These are phyloP conservation scores for Peromyscus leucopus DNA, from an alignment of 2,113 vertebrate genomes.

Conservation along the genomic window DNA sequence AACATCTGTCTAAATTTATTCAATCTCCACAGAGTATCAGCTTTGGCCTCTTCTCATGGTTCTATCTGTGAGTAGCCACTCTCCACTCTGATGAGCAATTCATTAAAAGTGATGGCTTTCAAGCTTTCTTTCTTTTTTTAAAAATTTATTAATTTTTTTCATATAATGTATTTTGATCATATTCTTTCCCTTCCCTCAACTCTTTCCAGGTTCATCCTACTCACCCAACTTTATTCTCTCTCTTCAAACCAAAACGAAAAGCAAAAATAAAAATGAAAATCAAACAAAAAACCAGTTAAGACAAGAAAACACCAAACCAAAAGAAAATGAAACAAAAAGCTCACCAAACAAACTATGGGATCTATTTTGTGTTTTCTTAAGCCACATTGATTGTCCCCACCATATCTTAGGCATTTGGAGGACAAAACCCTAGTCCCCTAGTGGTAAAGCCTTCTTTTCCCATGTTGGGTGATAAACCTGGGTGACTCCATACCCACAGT, in stretches of 20 bases:
- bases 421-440: background rate
- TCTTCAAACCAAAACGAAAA: background rate
- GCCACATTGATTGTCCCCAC: background rate
- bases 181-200: background rate
- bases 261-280: background rate
- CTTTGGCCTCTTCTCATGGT: background rate
- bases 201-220: background rate
- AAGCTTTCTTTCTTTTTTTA: background rate
- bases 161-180: background rate
- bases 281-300: background rate
- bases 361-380: background rate
- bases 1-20: background rate
- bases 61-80: background rate
- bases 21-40: background rate
- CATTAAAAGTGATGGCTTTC: conserved; percentile 15
- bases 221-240: background rate
- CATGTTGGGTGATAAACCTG: background rate
- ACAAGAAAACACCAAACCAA: background rate
- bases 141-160: background rate
- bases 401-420: background rate
- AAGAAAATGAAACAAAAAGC: background rate
- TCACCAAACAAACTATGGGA: background rate
- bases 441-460: background rate
- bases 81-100: background rate
- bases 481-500: background rate